Percentiles rank a stretch among this genome's conserved stretches.
phyloP scores from a whole-genome alignment of 2,113 vertebrate genomes.

The Nesospiza acunhae region DNA sequence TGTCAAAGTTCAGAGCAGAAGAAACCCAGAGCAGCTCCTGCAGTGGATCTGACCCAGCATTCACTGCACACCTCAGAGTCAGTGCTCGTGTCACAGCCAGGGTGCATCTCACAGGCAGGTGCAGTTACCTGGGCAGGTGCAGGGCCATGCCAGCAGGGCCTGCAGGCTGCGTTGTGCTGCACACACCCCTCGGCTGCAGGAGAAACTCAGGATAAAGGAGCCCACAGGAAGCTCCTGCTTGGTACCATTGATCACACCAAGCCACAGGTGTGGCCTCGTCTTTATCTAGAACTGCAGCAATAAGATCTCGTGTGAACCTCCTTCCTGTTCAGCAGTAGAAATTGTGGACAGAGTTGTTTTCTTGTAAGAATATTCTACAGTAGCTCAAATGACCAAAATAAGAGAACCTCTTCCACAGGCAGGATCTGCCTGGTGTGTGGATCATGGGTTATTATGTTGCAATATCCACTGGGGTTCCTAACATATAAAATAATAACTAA shows the following conservation, averaged over 20 bases:
- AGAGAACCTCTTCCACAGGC: background rate
- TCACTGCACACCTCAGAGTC: too few species aligned
- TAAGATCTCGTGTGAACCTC: accelerated
- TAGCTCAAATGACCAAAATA: background rate
- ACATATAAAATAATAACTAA: background rate
- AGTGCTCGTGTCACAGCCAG: background rate
- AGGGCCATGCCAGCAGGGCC: accelerated
- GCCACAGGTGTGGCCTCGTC: background rate
- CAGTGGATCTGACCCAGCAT: background rate
- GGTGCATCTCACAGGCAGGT: background rate
- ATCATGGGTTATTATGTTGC: background rate
- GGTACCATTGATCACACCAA: accelerated
- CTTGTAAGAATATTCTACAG: background rate
- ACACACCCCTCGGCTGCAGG: accelerated
- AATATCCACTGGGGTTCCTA: background rate
- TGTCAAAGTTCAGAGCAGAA: background rate
- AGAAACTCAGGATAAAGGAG: background rate
- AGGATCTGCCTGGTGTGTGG: background rate
- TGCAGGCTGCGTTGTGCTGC: background rate
- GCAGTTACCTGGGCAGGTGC: too few species aligned
- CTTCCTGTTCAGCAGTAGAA: background rate
- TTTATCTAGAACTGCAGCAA: background rate
- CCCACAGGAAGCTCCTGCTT: background rate
- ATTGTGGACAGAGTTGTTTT: background rate
- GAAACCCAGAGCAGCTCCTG: background rate